Percentiles rank a stretch among this genome's conserved stretches.
These are phyloP conservation scores for Tetanocera ferruginea DNA, from an alignment of 2,888 invertebrate genomes.

Conservation along the genomic window DNA sequence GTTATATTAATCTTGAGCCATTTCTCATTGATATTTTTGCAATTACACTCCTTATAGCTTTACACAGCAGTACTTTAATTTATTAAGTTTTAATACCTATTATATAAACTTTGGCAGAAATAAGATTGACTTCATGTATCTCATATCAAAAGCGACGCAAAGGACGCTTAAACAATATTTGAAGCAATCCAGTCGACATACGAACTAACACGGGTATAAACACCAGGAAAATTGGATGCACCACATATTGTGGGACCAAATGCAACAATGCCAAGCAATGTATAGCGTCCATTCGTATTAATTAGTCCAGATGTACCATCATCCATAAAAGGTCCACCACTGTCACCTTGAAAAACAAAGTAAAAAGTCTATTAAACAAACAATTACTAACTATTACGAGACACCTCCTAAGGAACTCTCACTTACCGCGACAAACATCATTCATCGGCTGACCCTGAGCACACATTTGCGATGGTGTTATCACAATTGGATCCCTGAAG, in stretches of 20 bases:
- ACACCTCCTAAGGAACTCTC: conserved; percentile 68
- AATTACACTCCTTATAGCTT: no score
- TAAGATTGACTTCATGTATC: not conserved
- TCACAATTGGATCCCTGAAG: conserved; percentile 67
- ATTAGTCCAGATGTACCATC: conserved; percentile 55
- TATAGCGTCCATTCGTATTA: conserved; percentile 53
- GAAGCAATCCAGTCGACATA: conserved; percentile 74
- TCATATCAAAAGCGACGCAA: not conserved
- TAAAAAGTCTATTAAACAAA: not conserved
- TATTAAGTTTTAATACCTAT: not conserved
- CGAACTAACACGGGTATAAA: conserved; percentile 75
- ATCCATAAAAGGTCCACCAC: conserved; percentile 72
- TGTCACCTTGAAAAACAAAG: conserved; percentile 70
- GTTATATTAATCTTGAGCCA: no score
- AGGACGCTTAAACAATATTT: conserved; percentile 35
- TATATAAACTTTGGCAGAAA: conserved; percentile 46
- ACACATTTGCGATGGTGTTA: conserved; percentile 67
- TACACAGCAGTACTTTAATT: no score
- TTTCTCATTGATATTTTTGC: no score
- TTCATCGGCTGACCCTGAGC: conserved; percentile 67
- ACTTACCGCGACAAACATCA: conserved; percentile 67
- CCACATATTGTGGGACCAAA: conserved; percentile 77
- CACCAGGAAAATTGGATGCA: conserved; percentile 74
- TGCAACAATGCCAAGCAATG: conserved; percentile 74
- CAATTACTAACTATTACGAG: conserved; percentile 70